phyloP scores from a whole-genome alignment of 2,113 vertebrate species.

The Notothenia rossii region DNA sequence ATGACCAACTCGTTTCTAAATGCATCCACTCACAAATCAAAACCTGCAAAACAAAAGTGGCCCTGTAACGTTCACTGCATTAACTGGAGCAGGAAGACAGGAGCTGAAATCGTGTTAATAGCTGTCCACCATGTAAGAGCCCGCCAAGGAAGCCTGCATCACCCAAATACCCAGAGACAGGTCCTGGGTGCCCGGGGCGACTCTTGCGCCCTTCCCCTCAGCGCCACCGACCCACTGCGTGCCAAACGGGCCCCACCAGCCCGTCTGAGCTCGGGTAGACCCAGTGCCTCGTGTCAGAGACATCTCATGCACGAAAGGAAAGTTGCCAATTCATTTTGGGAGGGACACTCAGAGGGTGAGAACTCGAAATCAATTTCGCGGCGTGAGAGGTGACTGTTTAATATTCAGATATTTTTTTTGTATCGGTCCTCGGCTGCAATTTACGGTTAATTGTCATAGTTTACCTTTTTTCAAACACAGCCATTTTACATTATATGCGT shows the following conservation, averaged over 20 bases:
- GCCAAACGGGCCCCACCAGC: constrained; percentile 76
- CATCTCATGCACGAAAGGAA: constrained; percentile 49
- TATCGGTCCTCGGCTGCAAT: neutral
- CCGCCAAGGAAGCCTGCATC: constrained; percentile 76
- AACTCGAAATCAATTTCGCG: constrained; percentile 13
- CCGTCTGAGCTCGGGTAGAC: constrained; percentile 47
- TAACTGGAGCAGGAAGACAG: constrained; percentile 83
- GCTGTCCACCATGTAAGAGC: constrained; percentile 77
- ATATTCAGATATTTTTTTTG: neutral
- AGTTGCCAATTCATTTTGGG: constrained; percentile 63
- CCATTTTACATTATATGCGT: neutral
- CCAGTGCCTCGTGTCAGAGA: constrained; percentile 43
- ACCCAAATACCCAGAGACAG: constrained; percentile 87
- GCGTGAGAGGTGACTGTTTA: neutral
- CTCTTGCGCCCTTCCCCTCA: constrained; percentile 72
- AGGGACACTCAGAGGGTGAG: constrained; percentile 16
- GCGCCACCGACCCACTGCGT: constrained; percentile 70
- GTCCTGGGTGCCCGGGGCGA: constrained; percentile 80
- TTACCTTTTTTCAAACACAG: neutral
- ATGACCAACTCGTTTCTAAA: constrained; percentile 6
- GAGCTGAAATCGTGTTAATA: constrained; percentile 91
- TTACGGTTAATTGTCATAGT: neutral
- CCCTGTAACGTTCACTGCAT: constrained; percentile 70
- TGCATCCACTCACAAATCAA: neutral
- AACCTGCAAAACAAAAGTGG: constrained; percentile 48